Evolutionary conservation across 2,797 vertebrate species (phyloP).

Genomic region (Syndactyla subalaris): DNA sequence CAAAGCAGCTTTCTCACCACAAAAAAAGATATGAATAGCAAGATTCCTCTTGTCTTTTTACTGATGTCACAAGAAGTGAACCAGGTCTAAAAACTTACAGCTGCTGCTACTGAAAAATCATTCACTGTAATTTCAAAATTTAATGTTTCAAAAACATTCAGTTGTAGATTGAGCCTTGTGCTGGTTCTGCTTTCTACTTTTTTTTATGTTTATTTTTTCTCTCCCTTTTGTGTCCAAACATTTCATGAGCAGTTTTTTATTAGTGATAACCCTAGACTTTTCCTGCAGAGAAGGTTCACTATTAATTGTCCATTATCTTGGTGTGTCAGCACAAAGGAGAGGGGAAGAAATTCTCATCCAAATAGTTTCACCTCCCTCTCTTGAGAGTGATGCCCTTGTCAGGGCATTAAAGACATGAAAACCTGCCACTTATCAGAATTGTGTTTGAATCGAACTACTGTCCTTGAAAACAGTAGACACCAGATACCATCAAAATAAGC

Average conservation of each 20-base stretch:
- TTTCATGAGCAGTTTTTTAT: conserved; percentile 57
- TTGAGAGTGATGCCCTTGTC: conserved; percentile 82
- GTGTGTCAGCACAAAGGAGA: conserved; percentile 77
- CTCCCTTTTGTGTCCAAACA: conserved; percentile 27
- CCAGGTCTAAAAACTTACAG: background rate
- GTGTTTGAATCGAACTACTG: conserved; percentile 80
- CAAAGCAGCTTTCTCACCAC: background rate
- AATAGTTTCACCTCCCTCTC: conserved; percentile 78
- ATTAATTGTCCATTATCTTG: conserved; percentile 82
- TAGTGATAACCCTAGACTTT: conserved; percentile 73
- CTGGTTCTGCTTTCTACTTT: conserved; percentile 22
- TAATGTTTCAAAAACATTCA: background rate
- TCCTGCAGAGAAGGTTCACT: conserved; percentile 65
- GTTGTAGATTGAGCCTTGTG: background rate
- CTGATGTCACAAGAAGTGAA: background rate
- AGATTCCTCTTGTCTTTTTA: background rate
- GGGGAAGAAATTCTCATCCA: conserved; percentile 69
- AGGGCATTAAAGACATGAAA: conserved; percentile 79
- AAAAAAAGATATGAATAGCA: background rate
- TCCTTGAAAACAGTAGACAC: conserved; percentile 78
- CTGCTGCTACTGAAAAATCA: background rate
- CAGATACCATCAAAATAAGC: conserved; percentile 74
- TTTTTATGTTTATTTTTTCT: conserved; percentile 33
- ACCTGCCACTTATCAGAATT: conserved; percentile 80
- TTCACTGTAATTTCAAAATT: background rate